Evolutionary conservation across 2,888 invertebrate species (phyloP).

Genomic region (Drosophila borealis): DNA sequence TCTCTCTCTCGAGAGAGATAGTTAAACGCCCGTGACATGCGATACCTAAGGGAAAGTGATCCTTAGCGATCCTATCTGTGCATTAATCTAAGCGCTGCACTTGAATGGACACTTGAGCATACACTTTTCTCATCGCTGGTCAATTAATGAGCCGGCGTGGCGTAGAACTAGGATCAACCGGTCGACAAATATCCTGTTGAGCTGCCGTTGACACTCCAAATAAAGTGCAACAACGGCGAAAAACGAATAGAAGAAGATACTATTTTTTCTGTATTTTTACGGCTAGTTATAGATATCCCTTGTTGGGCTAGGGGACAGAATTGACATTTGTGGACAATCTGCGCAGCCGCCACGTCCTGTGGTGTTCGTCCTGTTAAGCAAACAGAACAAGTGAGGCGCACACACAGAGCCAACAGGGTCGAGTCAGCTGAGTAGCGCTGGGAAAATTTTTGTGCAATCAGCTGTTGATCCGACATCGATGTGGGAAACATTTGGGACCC

Average conservation of each 20-base stretch:
- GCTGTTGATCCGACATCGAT: slow-evolving; percentile 62
- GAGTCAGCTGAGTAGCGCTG: slow-evolving; percentile 66
- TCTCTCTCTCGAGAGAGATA: slow-evolving; percentile 38
- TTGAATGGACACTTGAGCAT: slow-evolving; percentile 74
- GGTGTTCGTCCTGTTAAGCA: slow-evolving; percentile 74
- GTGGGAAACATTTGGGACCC: slow-evolving; percentile 65
- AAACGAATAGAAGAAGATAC: slow-evolving; percentile 39
- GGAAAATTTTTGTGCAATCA: slow-evolving; percentile 77
- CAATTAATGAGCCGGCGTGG: slow-evolving; percentile 68
- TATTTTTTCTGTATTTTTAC: slow-evolving; percentile 55
- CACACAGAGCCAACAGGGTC: slow-evolving; percentile 8
- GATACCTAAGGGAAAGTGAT: slow-evolving; percentile 74
- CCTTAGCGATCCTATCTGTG: slow-evolving; percentile 61
- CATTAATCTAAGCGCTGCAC: slow-evolving; percentile 68
- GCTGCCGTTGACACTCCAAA: slow-evolving; percentile 77
- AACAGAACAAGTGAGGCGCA: slow-evolving; percentile 64
- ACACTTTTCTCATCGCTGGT: slow-evolving; percentile 74
- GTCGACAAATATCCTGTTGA: slow-evolving; percentile 72
- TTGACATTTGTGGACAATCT: slow-evolving; percentile 75
- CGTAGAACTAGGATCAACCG: slow-evolving; percentile 32
- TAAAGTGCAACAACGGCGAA: slow-evolving; percentile 74
- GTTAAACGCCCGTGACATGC: slow-evolving; percentile 47
- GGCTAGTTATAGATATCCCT: slow-evolving; percentile 78
- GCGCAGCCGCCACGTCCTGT: slow-evolving; percentile 58
- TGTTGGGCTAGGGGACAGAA: slow-evolving; percentile 66